Conservation (phyloP, 2,888 invertebrate genomes). For the Laothoe populi region DNA sequence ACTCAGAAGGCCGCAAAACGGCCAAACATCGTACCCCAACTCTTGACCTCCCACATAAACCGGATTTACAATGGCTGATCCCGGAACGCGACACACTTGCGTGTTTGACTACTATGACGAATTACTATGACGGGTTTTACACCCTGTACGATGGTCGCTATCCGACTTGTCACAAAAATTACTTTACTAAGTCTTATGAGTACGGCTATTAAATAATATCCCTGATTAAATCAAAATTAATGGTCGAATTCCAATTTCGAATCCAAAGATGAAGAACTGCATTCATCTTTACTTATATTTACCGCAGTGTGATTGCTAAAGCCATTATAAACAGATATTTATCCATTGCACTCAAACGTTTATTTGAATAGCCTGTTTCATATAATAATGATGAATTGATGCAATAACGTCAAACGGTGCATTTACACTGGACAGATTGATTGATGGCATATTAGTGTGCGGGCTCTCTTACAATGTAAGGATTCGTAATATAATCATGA, state of each 20-base stretch:
- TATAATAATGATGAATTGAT: constrained; percentile 17
- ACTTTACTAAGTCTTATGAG: not conserved
- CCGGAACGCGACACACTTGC: too few relatives aligned
- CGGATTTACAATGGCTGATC: too few relatives aligned
- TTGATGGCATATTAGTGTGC: not conserved
- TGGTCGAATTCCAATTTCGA: not conserved
- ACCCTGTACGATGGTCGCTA: too few relatives aligned
- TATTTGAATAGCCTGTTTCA: not conserved
- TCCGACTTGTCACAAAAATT: too few relatives aligned
- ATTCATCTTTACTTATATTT: not conserved
- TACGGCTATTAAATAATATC: not conserved
- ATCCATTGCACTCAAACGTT: not conserved
- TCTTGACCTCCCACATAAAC: too few relatives aligned
- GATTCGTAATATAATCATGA: not conserved
- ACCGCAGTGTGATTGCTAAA: not conserved
- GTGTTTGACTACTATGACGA: too few relatives aligned
- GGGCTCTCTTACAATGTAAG: not conserved
- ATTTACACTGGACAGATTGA: constrained; percentile 14
- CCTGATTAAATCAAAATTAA: not conserved
- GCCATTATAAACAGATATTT: too few relatives aligned
- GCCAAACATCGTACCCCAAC: too few relatives aligned
- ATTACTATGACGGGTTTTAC: too few relatives aligned
- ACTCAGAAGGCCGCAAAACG: too few relatives aligned
- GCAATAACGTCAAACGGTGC: constrained; percentile 20
- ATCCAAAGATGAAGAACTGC: not conserved